Base-by-base conservation (phyloP, 2,113 vertebrate genomes). In the Amblyornis subalaris region DNA sequence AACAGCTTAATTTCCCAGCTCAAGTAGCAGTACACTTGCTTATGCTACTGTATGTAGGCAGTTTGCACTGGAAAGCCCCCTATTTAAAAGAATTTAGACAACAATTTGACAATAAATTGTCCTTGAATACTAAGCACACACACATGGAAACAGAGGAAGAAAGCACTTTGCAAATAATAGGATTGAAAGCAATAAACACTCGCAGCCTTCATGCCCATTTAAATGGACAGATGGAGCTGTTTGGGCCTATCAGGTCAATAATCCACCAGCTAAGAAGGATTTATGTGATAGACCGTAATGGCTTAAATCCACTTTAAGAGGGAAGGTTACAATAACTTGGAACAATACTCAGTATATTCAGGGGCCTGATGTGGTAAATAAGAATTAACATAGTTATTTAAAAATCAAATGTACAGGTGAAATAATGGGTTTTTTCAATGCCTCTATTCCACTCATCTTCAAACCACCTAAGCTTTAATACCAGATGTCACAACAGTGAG, bases 181-280 rank as follows among this genome's bases (percentile, higher is more conserved):
- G 88, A 92, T 95, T 81, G 70, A 66, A 91, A 92, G 88, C 82
- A 94, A 64, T 76, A 76, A 94, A 88, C 48, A 26, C 45, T 77
- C 85, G 55, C 38, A 60, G 67, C 76, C 58, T 73, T 80, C 0
- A 0, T 88, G 65, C 47, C 64, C 47, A 50, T 93, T 96, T 94
- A 84, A 91, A 88, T 64, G 69, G 88, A 86, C 94, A 97, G 96
- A 95, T 96, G 92, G 88, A 95, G 82, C 55, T 71, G 44, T 92
- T 96, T 92, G 92, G 57, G 61, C 48, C 93, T 87, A 89, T 84
- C 86, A 79, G 83, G 80, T 92, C 89, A 96, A 57, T 96, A 96
- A 97, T 96, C 93, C 92, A 81, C 74, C 57, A 84, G 45, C 89
- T 96, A 93, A 95, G 93, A 88, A 85, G 94, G 93, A 94, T 96